These are phyloP conservation scores for Epinotia ramella DNA, from an alignment of 2,888 invertebrate genomes.

Conservation along the genomic window DNA sequence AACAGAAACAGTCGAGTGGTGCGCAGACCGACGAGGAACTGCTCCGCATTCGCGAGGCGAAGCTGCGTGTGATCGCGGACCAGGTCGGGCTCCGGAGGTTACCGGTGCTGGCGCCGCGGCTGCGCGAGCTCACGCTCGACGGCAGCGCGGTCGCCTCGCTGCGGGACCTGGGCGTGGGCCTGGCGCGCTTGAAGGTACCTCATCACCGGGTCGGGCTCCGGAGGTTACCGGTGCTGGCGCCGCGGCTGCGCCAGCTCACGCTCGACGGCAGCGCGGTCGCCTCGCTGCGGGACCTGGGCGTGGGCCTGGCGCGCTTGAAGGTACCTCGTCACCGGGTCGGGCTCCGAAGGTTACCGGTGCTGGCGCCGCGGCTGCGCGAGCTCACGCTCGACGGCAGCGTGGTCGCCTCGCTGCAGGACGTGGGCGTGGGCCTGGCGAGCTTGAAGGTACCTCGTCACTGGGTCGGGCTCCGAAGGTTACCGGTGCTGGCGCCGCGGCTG, in stretches of 20 bases:
- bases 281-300: slow-evolving; percentile 89
- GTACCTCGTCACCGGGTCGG: slow-evolving; percentile 54
- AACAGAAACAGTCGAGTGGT: slow-evolving; percentile 80
- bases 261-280: slow-evolving; percentile 88
- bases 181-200: slow-evolving; percentile 83
- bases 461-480: slow-evolving; percentile 82
- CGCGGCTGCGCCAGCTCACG: slow-evolving; percentile 85
- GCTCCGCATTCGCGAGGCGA: slow-evolving; percentile 82
- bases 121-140: slow-evolving; percentile 86
- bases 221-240: slow-evolving; percentile 86
- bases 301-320: slow-evolving; percentile 85
- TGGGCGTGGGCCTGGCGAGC: slow-evolving; percentile 87
- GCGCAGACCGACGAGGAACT: slow-evolving; percentile 76
- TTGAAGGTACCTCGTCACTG: slow-evolving; percentile 71
- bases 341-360: slow-evolving; percentile 86
- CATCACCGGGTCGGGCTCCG: slow-evolving; percentile 67
- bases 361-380: slow-evolving; percentile 86
- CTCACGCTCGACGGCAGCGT: slow-evolving; percentile 89
- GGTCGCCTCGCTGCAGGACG: slow-evolving; percentile 87
- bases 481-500: slow-evolving; percentile 86
- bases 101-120: slow-evolving; percentile 86
- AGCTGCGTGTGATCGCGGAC: slow-evolving; percentile 87
- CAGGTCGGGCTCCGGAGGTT: slow-evolving; percentile 87
- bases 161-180: slow-evolving; percentile 88
- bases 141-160: slow-evolving; percentile 88